Evolutionary conservation across 37 sponge, comb jelly and placozoan genomes (phyloP).

Genomic region (Aplysina aerophoba): DNA sequence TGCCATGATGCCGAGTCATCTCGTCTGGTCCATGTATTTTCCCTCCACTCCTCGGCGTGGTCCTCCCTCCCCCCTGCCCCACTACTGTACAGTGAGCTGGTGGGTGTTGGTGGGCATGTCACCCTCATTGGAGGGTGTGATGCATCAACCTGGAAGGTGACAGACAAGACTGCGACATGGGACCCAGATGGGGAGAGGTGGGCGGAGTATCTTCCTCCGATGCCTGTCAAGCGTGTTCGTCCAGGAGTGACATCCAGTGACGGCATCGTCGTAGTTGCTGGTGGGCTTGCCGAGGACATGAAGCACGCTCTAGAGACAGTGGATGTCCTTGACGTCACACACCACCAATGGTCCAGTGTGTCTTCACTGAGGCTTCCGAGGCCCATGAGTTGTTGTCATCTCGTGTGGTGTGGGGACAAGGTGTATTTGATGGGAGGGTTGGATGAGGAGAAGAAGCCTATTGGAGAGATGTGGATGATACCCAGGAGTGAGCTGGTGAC

Average conservation of each 20-base stretch:
- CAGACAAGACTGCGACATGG: not conserved
- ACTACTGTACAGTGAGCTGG: not conserved
- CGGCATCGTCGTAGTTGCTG: constrained; percentile 29
- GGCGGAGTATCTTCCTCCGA: constrained; percentile 16
- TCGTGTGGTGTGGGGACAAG: not conserved
- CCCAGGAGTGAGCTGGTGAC: not conserved
- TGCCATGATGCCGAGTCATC: not conserved
- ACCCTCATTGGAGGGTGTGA: constrained; percentile 28
- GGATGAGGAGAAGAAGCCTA: not conserved
- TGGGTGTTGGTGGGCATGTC: not conserved
- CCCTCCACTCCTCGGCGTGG: not conserved
- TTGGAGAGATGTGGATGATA: not conserved
- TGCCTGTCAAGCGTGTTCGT: constrained; percentile 15
- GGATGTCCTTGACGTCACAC: constrained; percentile 8
- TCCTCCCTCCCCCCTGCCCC: constrained; percentile 22
- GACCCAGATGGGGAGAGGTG: constrained; percentile 2
- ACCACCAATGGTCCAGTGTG: constrained; percentile 2
- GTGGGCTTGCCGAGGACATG: constrained; percentile 10
- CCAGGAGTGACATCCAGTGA: constrained; percentile 1
- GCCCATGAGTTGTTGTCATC: not conserved
- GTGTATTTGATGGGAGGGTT: not conserved
- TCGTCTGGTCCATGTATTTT: not conserved
- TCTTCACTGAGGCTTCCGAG: not conserved
- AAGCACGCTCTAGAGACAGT: not conserved
- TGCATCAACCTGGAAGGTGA: not conserved